Evolutionary conservation across 2,797 vertebrate genomes (phyloP).

Genomic region (Muscicapa striata): DNA sequence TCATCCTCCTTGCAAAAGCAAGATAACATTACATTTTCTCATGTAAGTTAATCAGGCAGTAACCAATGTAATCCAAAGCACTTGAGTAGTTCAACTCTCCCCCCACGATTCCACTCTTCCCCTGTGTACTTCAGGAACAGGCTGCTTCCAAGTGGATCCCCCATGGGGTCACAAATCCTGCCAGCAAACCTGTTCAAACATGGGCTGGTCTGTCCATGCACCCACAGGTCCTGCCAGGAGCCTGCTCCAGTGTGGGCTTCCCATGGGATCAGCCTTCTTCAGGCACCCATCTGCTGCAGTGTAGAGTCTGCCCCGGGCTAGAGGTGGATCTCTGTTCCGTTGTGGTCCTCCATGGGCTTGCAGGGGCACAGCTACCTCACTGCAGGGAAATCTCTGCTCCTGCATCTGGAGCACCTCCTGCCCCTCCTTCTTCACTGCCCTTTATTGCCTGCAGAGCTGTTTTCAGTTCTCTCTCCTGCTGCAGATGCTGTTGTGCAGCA

Average conservation of each 20-base stretch:
- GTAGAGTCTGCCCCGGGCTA: not conserved
- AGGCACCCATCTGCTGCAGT: not conserved
- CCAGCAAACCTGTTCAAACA: not conserved
- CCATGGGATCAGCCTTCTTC: not conserved
- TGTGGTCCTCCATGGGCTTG: no score
- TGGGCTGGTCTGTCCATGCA: not conserved
- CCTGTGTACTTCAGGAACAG: not conserved
- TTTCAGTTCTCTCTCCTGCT: not conserved
- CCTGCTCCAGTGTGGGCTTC: not conserved
- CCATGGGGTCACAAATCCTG: not conserved
- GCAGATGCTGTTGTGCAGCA: not conserved
- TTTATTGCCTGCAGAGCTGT: not conserved
- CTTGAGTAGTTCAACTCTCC: not conserved
- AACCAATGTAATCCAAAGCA: not conserved
- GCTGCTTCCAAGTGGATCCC: not conserved
- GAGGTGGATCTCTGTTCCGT: not conserved
- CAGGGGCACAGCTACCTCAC: no score
- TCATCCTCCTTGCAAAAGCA: not conserved
- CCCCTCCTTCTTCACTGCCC: not conserved
- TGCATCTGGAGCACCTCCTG: not conserved
- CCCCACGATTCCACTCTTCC: not conserved
- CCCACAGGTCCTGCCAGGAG: not conserved
- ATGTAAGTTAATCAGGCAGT: not conserved
- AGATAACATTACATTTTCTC: not conserved
- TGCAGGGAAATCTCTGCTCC: not conserved